Base-by-base conservation (phyloP, 2,888 invertebrate species). In the Meteorus cinctellus region DNA sequence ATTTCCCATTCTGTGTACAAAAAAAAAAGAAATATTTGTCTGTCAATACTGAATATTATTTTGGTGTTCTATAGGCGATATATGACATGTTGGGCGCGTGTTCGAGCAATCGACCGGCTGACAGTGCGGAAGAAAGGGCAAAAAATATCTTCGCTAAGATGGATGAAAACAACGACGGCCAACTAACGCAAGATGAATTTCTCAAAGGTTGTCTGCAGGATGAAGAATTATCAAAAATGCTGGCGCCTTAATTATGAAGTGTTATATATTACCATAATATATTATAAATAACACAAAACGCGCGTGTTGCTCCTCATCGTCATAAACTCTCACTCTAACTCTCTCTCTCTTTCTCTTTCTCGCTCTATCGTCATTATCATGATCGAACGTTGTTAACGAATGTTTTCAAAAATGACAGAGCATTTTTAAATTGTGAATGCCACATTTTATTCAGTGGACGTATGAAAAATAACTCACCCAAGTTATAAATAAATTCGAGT, bases 41-140 rank as follows among this genome's bases (percentile, higher is more conserved):
- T 14, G 59, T 16, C 29, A 29, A 62, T 31, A 62, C 27, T 62
- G 62, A 31, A 29, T 62, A 29, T 62, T 62, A 31, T 62, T 62
- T 76, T 68, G 48, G 29, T 74, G 65, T 71, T 79, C 68, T 82
- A 3, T 82, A 99, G 99, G 99, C 99, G 82, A 99, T 99, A 91
- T 99, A 99, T 91, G 98, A 98, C 90, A 99, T 99, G 99, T 92
- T 99, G 85, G 99, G 99, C 75, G 98, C 98, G 81, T 97, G 97
- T 91, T 97, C 97, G 86, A 97, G 97, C 90, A 97, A 97, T 91
- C 93, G 97, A 88, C 97, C 98, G 67, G 97, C 97, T 59, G 98
- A 97, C 90, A 97, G 98, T 27, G 98, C 99, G 36, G 98, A 98
- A 89, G 98, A 98, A 89, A 93, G 99, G 83, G 99, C 99, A 84